phyloP scores from a whole-genome alignment of 2,888 invertebrate species.

The Tipula confusa region DNA sequence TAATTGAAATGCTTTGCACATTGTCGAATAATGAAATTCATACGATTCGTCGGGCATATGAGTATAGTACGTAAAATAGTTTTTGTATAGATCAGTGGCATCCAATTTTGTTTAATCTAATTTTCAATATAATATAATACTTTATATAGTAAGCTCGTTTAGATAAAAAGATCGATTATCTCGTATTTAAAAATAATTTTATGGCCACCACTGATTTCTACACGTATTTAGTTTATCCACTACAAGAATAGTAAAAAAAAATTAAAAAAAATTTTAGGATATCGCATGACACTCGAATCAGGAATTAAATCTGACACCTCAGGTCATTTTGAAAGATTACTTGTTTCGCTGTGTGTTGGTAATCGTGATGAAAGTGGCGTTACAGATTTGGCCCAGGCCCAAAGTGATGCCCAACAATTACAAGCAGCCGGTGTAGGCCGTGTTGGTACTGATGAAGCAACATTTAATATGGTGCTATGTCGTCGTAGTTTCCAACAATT shows the following conservation, averaged over 20 bases:
- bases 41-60: slow-evolving; percentile 43
- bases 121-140: neutral
- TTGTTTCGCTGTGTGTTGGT: slow-evolving; percentile 77
- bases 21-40: slow-evolving; percentile 80
- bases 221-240: neutral
- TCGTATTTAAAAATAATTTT: neutral
- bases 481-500: slow-evolving; percentile 68
- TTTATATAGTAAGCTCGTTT: too few species aligned
- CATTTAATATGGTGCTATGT: slow-evolving; percentile 78
- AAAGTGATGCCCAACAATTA: slow-evolving; percentile 75
- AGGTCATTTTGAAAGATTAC: slow-evolving; percentile 83
- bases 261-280: neutral
- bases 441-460: slow-evolving; percentile 80
- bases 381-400: slow-evolving; percentile 65
- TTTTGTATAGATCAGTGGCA: neutral
- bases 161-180: neutral
- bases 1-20: slow-evolving; percentile 86
- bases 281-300: slow-evolving; percentile 58
- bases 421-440: slow-evolving; percentile 65
- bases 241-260: neutral
- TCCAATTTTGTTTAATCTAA: neutral
- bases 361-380: slow-evolving; percentile 67
- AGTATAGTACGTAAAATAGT: slow-evolving; percentile 20
- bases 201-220: neutral
- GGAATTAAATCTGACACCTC: slow-evolving; percentile 85